Base-by-base conservation (phyloP, 2,797 vertebrate species). In the Gambusia yucatana region DNA sequence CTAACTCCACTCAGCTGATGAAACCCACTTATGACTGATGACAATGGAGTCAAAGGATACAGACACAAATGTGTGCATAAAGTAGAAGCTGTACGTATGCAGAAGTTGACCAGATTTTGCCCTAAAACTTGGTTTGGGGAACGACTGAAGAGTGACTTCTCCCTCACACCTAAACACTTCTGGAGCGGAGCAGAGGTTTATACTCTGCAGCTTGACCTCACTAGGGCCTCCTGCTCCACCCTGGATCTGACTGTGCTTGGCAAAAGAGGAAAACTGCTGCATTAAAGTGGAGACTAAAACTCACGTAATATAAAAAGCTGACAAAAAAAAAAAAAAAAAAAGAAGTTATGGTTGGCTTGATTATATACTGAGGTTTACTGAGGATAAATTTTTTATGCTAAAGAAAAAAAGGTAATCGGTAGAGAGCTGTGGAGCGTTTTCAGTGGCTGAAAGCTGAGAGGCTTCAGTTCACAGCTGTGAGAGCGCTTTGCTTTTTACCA, bases 11-110 rank as follows among this genome's bases (percentile, higher is more conserved):
- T 75, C 72, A 36, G 69, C 72, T 84, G 14, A 39, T 77, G 33
- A 75, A 82, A 69, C 74, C 59, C 9, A 41, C 84, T 81, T 86
- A 83, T 77, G 77, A 83, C 59, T 82, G 72, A 82, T 85, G 79
- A 48, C 61, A 41, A 77, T 69, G 22, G 55, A 80, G 48, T 80
- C 47, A 77, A 78, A 47, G 43, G 30, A 73, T 46, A 63, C 33
- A 70, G 59, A 59, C 41, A 76, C 39, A 82, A 75, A 41, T 59
- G 41, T 33, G 59, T 48, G 73, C 39, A 55, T 28, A 22, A 13
- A 77, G 43, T 22, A 3, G 9, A 28, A 77, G 52, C 72, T 39
- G 30, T 7, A 57, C 5, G 25, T 3, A 17, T 28, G 2, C 25
- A 46, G 17, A 43, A 1, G 41, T 69, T 43, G n/a, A 25, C 2